Percentiles rank a stretch among this genome's conserved stretches.
These are phyloP conservation scores for Epinotia nisella DNA, from an alignment of 2,888 invertebrate genomes.

Conservation along the genomic window DNA sequence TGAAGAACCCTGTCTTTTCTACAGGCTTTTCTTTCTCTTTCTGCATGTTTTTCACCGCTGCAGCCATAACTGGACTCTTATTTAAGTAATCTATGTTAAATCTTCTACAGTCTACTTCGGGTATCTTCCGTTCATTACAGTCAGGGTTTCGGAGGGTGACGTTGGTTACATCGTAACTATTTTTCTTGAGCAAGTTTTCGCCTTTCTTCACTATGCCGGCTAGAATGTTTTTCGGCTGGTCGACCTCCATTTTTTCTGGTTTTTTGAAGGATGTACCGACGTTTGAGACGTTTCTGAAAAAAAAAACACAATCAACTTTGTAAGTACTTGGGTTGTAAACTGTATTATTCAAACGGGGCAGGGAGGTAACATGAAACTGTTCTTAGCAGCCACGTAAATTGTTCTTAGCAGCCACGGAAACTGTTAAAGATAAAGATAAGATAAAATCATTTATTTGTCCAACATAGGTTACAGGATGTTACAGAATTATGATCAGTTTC, in stretches of 20 bases:
- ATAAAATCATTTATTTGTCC: no score
- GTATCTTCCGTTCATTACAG: slow-evolving; percentile 59
- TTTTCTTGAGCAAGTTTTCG: slow-evolving; percentile 55
- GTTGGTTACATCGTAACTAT: slow-evolving; percentile 68
- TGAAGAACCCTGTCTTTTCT: slow-evolving; percentile 71
- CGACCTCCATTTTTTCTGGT: slow-evolving; percentile 57
- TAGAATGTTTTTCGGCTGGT: slow-evolving; percentile 55
- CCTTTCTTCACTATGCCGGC: slow-evolving; percentile 45
- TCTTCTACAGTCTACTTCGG: slow-evolving; percentile 63
- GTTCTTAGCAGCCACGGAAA: no score
- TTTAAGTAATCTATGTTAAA: slow-evolving; percentile 68
- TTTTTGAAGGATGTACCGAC: slow-evolving; percentile 49
- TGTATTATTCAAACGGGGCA: no score
- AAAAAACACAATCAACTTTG: no score
- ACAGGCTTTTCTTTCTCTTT: slow-evolving; percentile 57
- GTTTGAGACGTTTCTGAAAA: slow-evolving; percentile 46
- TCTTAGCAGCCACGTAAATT: no score
- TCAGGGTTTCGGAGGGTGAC: slow-evolving; percentile 59
- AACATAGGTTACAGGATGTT: no score
- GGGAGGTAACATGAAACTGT: no score
- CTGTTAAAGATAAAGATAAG: no score
- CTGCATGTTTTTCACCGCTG: slow-evolving; percentile 63
- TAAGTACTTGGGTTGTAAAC: no score
- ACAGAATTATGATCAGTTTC: no score
- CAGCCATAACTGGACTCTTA: slow-evolving; percentile 60